Base-by-base conservation (phyloP, 2,113 vertebrate genomes). In the Cynopterus brachyotis region DNA sequence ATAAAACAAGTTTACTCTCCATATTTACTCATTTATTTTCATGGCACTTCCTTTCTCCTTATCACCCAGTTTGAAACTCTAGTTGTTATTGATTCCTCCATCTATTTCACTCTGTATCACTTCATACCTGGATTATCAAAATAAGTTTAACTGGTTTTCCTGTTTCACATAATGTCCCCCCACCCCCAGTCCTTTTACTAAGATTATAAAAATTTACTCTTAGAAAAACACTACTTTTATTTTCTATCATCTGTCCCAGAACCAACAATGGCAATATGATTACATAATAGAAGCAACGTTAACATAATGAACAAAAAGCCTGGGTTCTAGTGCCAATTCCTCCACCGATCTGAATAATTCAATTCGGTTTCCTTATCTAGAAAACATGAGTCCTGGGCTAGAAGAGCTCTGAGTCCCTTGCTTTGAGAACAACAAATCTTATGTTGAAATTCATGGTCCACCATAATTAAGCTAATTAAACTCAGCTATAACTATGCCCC, bases 1-100 rank as follows among this genome's bases (percentile, higher is more conserved):
- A 93, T 32, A 78, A 84, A 87, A 59, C 57, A 84, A 80, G 28
- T 55, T 69, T 69, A 62, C 64, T 87, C 62, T 83, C 70, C 55
- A 90, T 70, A 91, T 80, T 24, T 50, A 62, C 69, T 73, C 40
- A 59, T 55, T 84, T 55, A 66, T 72, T 92, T 92, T 81, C 95
- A 67, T 17, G 53, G 22, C 4, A 82, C 28, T 75, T 87, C 67
- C n/a, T 85, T 69, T 89, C 53, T 85, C 1, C 7, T 85, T 76
- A 67, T 75, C 26, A 42, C n/a, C 35, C 50, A 37, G 13, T 60
- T 60, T 55, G 59, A 26, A 82, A 59, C 40, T 40, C 53, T 53
- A 72, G 19, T 62, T 17, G 62, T 59, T n/a, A 50, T 2, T 45
- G 45, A 47, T 26, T 26, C 32, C 12, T 85, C 59, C 22, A 32